A percentile compares a stretch with the other conserved stretches of the same genome.
Evolutionary conservation across 2,797 vertebrate species (phyloP).

Genomic region (Sebastes baramenuke): DNA sequence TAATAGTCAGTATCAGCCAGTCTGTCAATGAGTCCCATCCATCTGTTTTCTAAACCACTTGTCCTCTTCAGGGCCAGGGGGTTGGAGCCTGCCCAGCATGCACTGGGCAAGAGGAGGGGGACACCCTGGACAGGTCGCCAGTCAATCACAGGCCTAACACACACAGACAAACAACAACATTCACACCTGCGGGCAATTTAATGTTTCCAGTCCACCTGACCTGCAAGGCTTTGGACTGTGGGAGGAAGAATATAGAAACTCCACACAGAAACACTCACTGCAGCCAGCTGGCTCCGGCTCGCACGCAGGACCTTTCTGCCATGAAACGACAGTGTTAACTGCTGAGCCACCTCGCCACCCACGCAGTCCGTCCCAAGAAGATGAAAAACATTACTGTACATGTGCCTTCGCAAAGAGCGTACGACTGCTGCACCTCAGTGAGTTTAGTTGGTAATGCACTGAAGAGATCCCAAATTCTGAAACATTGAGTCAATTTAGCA

Average conservation of each 20-base stretch:
- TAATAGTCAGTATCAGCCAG: neutral
- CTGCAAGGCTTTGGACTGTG: neutral
- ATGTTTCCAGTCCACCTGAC: neutral
- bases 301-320: neutral
- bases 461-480: too few species aligned
- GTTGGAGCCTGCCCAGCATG: constrained; percentile 8
- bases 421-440: neutral
- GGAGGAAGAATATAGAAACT: neutral
- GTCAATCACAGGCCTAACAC: neutral
- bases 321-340: neutral
- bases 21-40: neutral
- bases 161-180: neutral
- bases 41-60: constrained; percentile 4
- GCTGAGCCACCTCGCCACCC: neutral
- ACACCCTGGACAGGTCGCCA: neutral
- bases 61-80: neutral
- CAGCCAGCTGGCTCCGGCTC: constrained; percentile 11
- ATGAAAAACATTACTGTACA: constrained; percentile 13
- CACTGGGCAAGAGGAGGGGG: neutral
- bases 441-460: neutral
- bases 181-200: neutral
- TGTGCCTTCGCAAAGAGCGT: neutral
- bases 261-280: neutral
- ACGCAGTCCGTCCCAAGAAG: neutral
- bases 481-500: neutral